Evolutionary conservation across 2,888 invertebrate species (phyloP), one percentile per base, ranked within the genome.

Genomic region (Terebella lapidaria): DNA sequence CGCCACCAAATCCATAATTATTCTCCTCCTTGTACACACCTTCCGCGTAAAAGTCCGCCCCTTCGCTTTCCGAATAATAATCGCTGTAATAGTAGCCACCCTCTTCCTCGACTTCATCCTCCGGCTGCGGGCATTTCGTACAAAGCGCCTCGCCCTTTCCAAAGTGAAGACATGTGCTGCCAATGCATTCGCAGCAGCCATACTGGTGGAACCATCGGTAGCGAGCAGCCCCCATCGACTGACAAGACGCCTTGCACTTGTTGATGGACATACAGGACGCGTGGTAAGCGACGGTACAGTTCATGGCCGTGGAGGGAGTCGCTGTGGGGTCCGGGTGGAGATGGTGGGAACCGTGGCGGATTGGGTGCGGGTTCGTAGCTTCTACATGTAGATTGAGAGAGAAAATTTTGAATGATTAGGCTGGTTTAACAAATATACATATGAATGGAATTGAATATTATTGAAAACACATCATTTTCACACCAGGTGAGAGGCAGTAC

Each of bases 131-230:
- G 42, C 64, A 64, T 29, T 61, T 53, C 45, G 57, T 20, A 27
- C 64, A 64, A 42, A 58, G 54, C 3, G 64, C 45, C 35, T 64
- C 63, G 15, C 29, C 57, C 49, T 64, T 88, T 1, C 94, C 94
- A 79, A 92, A 94, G 77, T 91, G 91, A 66, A 92, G 85, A 77
- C 94, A 94, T 53, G 88, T 89, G 66, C 88, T 87, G 1, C 94
- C 93, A 55, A 94, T 87, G 77, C 94, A 94, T 80, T 94, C 91
- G 78, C 94, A 94, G 77, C 94, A 94, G 1, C 93, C 94, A 54
- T 72, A 66, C 75, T 93, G 91, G 80, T 93, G 92, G 82, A 94
- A 94, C 93, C 94, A 94, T 72, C 94, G 87, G 83, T 85, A 92
- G 49, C 74, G 88, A 55, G 88, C 86, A 0, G 92, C 87, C 35